Evolutionary conservation across 2,888 invertebrate species (phyloP).

Genomic region (Ommatoiulus sabulosus): DNA sequence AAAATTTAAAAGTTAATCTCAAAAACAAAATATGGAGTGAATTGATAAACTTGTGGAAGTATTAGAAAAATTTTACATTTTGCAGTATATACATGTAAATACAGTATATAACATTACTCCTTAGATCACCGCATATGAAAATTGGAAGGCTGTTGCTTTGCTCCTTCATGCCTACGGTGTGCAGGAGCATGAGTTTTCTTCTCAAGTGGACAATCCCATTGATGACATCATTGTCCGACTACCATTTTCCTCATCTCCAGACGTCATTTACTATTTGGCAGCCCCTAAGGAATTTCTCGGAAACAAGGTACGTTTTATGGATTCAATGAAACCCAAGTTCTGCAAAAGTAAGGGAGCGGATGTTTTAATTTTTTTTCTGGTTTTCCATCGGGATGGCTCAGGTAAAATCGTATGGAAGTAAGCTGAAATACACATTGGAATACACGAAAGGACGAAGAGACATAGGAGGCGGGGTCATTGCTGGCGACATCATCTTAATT

Average conservation of each 20-base stretch:
- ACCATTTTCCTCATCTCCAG: constrained; percentile 53
- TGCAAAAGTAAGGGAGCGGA: not conserved
- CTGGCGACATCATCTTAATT: constrained; percentile 80
- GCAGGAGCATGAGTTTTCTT: constrained; percentile 62
- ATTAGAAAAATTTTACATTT: too few species aligned
- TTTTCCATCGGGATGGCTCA: constrained; percentile 64
- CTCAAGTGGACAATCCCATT: constrained; percentile 59
- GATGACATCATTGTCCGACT: constrained; percentile 62
- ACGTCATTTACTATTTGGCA: constrained; percentile 77
- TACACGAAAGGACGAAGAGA: constrained; percentile 76
- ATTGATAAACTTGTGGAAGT: too few species aligned
- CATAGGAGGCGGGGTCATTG: constrained; percentile 67
- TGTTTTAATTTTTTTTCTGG: not conserved
- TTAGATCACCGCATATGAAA: constrained; percentile 75
- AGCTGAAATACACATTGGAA: constrained; percentile 80
- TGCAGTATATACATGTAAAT: too few species aligned
- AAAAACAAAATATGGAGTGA: too few species aligned
- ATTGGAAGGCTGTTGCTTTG: constrained; percentile 77
- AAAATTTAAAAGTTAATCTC: too few species aligned
- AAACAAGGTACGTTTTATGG: constrained; percentile 72
- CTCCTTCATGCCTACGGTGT: constrained; percentile 69
- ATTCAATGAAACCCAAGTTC: not conserved
- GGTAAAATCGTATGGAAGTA: constrained; percentile 89
- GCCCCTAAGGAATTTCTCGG: constrained; percentile 81
- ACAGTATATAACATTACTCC: constrained; percentile 58